Evolutionary conservation across 2,113 vertebrate genomes (phyloP), one percentile per base, ranked within the genome.

Genomic region (Burhinus bistriatus): DNA sequence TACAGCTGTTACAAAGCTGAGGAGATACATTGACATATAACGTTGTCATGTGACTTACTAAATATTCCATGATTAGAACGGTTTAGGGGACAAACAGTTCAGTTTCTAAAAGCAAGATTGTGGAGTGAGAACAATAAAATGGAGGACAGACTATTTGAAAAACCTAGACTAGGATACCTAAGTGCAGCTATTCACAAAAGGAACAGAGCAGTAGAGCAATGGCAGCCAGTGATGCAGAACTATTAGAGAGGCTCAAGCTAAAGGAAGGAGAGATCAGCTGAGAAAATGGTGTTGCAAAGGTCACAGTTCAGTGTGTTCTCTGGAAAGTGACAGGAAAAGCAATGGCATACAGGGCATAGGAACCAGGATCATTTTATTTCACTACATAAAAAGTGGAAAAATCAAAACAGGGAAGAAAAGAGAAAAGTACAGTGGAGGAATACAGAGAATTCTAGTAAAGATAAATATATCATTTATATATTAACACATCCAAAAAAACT

Each of bases 391-490:
- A 40, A 9, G 17, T 25, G 6, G 30, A 78, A 78, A 86, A 73
- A 18, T 1, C 32, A 72, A 69, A 78, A 78, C 9, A 2, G 2
- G 22, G 0, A 1, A 7, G 30, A 29, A 23, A n/a, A 20, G 12
- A 5, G 20, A 42, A 52, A 75, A 34, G 3, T 40, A 65, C 15
- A 71, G 9, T 44, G 26, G 57, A 47, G 4, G 30, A 68, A 29
- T 42, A 68, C 0, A 6, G 36, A 72, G 12, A 54, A 81, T 68
- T 84, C 11, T 42, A 61, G 29, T 61, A 61, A 76, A 76, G 21
- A 62, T 52, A 78, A 86, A 45, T 34, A 47, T 26, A 57, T 47
- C 2, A 72, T 21, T 54, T 54, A 38, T 44, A 19, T 59, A 69
- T 78, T 73, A 55, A 1, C 13, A 40, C 2, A 62, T 42, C 4